Base-by-base conservation (phyloP, 2,888 invertebrate genomes). In the Steromphala cineraria region DNA sequence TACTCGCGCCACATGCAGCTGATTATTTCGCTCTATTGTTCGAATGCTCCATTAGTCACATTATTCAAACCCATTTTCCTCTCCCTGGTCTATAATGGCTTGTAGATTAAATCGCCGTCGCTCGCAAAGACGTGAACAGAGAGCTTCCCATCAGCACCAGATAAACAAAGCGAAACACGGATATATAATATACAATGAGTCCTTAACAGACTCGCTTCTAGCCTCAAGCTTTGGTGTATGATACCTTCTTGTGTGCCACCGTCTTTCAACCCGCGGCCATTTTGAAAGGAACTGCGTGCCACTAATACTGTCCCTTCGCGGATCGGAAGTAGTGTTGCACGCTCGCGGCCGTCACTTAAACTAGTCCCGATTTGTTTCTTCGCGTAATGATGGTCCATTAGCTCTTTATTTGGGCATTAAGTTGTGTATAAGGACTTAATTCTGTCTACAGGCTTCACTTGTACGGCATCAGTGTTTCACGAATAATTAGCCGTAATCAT, bases 121-220 rank as follows among this genome's bases (percentile, higher is more conserved):
- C 62, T 62, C 62, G 24, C 28, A 10, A 62, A 62, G 62, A 62
- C 24, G 28, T 28, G 62, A 28, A 62, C 28, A 24, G 62, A 28
- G 62, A 21, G 24, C 62, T 28, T 62, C 24, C 62, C 62, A 24
- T 62, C 62, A 62, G 24, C 62, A 62, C 62, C 62, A 8, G 24
- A 62, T 62, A 62, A 62, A 62, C 62, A 62, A 62, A 62, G 62
- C 62, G 62, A 62, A 62, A 62, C 62, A 62, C 62, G 62, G 62
- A 62, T 62, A 62, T 62, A 62, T 62, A 62, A 62, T 62, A 62
- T 62, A 62, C 62, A 62, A 62, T 28, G 62, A 62, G 10, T 62
- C 62, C 28, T 62, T 62, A 62, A 62, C 62, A 62, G 62, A 62
- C 28, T 62, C 62, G 28, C n/a, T 28, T 62, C 28, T 62, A 62